Evolutionary conservation across 2,113 vertebrate genomes (phyloP), one percentile per base, ranked within the genome.

Genomic region (Epinephelus cyanopodus): DNA sequence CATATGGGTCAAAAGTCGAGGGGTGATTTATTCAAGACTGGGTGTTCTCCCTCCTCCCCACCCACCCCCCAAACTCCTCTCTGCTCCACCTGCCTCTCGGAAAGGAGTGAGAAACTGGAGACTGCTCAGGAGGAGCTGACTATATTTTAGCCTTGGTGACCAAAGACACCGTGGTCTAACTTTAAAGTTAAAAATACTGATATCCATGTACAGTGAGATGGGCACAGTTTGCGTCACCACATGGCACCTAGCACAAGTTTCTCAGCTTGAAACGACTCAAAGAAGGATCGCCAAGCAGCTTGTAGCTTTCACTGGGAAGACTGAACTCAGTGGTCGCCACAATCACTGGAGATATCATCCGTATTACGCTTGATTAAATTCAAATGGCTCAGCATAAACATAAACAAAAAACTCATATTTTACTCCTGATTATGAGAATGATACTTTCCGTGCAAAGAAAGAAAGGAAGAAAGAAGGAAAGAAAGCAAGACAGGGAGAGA

Each of bases 111-210:
- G 94, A 95, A 95, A 95, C 93, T 88, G 80, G 93, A 95, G 93
- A 93, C 90, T 88, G 89, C 87, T 90, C 81, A 79, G 85, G 47
- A 81, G 82, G 88, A 89, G 83, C 60, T 56, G 76, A 65, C 84
- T 95, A 94, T 94, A 93, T 95, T 94, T 94, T 95, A 95, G 88
- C 72, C 45, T 33, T 15, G 33, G 73, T 86, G 88, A 86, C 92
- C 89, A 86, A 93, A 94, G 89, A 89, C 84, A 78, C 90, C 62
- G 81, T 89, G 94, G 93, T 91, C 85, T 82, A 90, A 92, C 89
- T 92, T 93, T 93, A 94, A 93, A 93, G 92, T 94, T 93, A 94
- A 95, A 95, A 95, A 94, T 93, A 95, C 69, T 93, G 87, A 94
- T 87, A 92, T 91, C 92, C 90, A 85, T 94, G 92, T 93, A 92